phyloP scores from a whole-genome alignment of 2,797 vertebrate species.

The Cercopithecus petaurista region DNA sequence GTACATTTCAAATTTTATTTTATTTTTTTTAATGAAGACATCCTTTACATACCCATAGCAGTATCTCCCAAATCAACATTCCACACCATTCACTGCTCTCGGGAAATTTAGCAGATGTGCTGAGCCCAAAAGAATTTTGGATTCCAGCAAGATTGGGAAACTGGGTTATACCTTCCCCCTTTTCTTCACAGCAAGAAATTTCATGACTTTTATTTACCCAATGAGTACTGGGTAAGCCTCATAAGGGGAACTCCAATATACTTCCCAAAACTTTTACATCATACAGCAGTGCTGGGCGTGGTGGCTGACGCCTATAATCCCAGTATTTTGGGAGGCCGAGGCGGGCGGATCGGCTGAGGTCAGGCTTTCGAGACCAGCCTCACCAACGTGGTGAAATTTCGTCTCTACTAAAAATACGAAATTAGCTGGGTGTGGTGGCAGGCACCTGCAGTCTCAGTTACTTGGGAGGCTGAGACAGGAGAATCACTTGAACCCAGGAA shows the following conservation, averaged over 20 bases:
- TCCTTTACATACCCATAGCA: neutral
- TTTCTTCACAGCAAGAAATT: neutral
- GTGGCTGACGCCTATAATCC: no score
- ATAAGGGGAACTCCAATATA: neutral
- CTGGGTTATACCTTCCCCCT: neutral
- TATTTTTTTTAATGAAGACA: neutral
- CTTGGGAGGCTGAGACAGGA: no score
- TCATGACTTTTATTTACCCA: neutral
- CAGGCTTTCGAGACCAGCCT: no score
- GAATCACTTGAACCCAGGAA: no score
- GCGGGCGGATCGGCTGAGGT: rapidly evolving
- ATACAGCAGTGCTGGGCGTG: neutral
- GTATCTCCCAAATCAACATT: neutral
- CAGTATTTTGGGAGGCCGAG: no score
- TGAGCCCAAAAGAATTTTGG: neutral
- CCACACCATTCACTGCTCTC: neutral
- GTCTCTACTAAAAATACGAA: no score
- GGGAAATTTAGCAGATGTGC: neutral
- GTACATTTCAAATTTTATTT: neutral
- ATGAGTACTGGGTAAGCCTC: neutral
- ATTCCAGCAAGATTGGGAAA: neutral
- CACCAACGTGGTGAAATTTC: no score
- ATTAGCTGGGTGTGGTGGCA: no score
- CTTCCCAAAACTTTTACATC: neutral
- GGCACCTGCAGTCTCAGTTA: no score